Evolutionary conservation across 2,797 vertebrate species (phyloP), one percentile per base, ranked within the genome.

Genomic region (Xyrichtys novacula): DNA sequence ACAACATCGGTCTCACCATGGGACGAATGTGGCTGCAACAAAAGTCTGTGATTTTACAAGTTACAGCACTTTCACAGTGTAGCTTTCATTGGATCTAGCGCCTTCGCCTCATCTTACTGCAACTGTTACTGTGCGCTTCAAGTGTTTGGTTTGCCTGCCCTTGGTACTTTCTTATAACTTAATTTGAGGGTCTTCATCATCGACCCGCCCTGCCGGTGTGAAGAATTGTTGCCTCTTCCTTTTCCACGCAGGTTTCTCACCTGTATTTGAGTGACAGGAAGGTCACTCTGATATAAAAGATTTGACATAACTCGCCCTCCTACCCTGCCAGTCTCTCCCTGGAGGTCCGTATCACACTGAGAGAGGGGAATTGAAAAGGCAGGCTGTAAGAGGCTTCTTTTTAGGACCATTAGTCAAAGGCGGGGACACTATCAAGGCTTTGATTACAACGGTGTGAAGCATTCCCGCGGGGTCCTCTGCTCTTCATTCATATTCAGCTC

Each of bases 371-470:
- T 91, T 86, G 92, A 94, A 90, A 85, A 92, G 92, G 70, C 55
- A 82, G 74, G 53, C 80, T 83, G 82, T 81, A 78, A 69, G 74
- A 84, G 71, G 74, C 71, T 74, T 76, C 89, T 88, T 88, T 90
- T 93, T 90, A 86, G 87, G 89, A 86, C 76, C 91, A 89, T 85
- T 91, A 92, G 86, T 93, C 93, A 94, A 94, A 95, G 90, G 81
- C 84, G 85, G 88, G 84, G 87, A 91, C 86, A 87, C 84, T 76
- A 91, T 91, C 92, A 91, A 81, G 81, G 83, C 84, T 85, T 84
- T 95, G 93, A 94, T 93, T 94, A 91, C 89, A 90, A 88, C 76
- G 87, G 91, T 89, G 94, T 89, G 86, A 90, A 91, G 91, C 82
- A 86, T 89, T 90, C 94, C 94, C 93, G 52, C 68, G 87, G 90